Base-by-base conservation (phyloP, 1,140 invertebrate genomes). In the Scaptomyza hsui region DNA sequence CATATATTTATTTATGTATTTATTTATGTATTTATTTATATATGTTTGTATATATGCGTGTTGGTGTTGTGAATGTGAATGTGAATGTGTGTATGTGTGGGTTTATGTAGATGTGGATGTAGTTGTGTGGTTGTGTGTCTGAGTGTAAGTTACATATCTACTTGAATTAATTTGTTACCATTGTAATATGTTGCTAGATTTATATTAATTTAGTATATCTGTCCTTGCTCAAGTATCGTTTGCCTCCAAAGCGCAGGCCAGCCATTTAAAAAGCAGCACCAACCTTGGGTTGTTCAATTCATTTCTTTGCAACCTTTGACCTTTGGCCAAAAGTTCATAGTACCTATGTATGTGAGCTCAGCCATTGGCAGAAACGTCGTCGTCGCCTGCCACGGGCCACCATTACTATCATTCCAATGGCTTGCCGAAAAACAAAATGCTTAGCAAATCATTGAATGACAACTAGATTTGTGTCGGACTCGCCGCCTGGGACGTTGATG, bases 381-480 rank as follows among this genome's bases (percentile, higher is more conserved):
- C 24, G 41, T 9, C 16, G 39, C 48, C 44, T 37, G 47, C 64
- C 41, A 88, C 32, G 2, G n/a, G 10, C 2, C 32, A 37, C n/a
- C 32, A 35, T 35, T 4, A n/a, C n/a, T 3, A 37, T 37, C 72
- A 88, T 71, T 89, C 70, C 53, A 89, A 55, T 56, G 82, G 74
- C 62, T 90, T 90, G 51, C 89, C 89, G 70, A 90, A 90, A 86
- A 90, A 90, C 47, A 90, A 86, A 83, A 90, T 90, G 78, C 79
- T 90, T 59, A 90, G 78, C 89, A 90, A 90, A 83, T 90, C 89
- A 73, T 90, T 90, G 63, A 90, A 90, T 75, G 89, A 90, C 82
- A 90, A 90, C 89, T 90, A 90, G 74, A 90, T 90, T 75, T 90
- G 89, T 72, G 80, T 89, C 39, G 89, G 75, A 75, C 75, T 76